phyloP scores from a whole-genome alignment of 2,888 invertebrate species.

The Merodon equestris region DNA sequence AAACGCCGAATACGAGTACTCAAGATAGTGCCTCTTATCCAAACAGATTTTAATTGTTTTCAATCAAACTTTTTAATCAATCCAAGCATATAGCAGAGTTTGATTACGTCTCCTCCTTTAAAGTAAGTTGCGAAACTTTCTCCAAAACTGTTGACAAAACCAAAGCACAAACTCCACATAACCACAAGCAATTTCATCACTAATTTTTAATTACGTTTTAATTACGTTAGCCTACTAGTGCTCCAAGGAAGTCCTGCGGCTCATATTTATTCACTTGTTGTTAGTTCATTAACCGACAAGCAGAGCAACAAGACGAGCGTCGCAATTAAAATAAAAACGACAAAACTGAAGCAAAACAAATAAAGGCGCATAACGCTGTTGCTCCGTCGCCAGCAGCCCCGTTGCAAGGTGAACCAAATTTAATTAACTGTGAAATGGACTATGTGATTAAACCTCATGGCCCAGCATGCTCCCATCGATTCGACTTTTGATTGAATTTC shows the following conservation, averaged over 20 bases:
- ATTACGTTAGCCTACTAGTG: conserved; percentile 11
- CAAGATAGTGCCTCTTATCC: too few species aligned
- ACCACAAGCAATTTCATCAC: too few species aligned
- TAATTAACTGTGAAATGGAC: conserved; percentile 63
- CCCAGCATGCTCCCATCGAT: conserved; percentile 47
- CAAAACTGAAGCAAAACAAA: conserved; percentile 14
- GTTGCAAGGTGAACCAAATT: conserved; percentile 38
- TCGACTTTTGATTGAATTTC: conserved; percentile 62
- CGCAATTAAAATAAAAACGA: conserved; percentile 27
- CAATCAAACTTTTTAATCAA: too few species aligned
- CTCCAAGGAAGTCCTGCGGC: conserved; percentile 14
- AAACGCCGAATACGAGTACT: too few species aligned
- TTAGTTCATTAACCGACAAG: conserved; percentile 22
- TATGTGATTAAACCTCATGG: conserved; percentile 57
- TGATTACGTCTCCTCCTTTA: too few species aligned
- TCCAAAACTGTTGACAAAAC: too few species aligned
- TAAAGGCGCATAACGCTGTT: conserved; percentile 17
- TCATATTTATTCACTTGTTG: conserved; percentile 45
- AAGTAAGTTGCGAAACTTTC: too few species aligned
- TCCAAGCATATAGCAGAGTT: too few species aligned
- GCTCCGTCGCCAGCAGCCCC: background rate
- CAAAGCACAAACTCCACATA: too few species aligned
- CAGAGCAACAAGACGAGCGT: conserved; percentile 6
- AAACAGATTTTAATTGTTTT: too few species aligned
- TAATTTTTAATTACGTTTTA: too few species aligned